A percentile compares a stretch with the other conserved stretches of the same genome.
phyloP scores from a whole-genome alignment of 2,888 invertebrate species.

The Marasmarcha lunaedactyla region DNA sequence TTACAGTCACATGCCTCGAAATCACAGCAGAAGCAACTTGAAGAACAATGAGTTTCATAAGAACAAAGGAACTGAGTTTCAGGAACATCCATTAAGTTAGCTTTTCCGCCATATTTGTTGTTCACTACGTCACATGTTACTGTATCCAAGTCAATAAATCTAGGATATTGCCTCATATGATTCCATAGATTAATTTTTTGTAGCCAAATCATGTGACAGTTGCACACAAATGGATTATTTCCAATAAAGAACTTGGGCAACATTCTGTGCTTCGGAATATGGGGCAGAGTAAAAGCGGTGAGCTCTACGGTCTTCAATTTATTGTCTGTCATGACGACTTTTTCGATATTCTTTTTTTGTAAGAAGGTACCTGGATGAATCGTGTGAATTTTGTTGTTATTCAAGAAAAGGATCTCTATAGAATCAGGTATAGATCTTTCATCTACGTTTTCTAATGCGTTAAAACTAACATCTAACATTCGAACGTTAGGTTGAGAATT shows the following conservation, averaged over 20 bases:
- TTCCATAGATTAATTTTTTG: conserved; percentile 82
- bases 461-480: conserved; percentile 83
- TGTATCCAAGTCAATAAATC: conserved; percentile 80
- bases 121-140: conserved; percentile 82
- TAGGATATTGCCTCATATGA: conserved; percentile 79
- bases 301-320: conserved; percentile 79
- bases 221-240: conserved; percentile 86
- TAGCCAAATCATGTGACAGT: conserved; percentile 90
- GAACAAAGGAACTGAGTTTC: conserved; percentile 84
- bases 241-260: conserved; percentile 84
- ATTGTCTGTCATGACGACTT: conserved; percentile 83
- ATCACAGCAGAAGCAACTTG: conserved; percentile 88
- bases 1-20: conserved; percentile 91
- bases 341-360: conserved; percentile 77
- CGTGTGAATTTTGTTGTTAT: conserved; percentile 80
- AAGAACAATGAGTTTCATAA: conserved; percentile 85
- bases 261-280: conserved; percentile 74
- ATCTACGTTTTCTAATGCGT: conserved; percentile 76
- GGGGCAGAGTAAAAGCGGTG: conserved; percentile 76
- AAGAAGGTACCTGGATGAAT: conserved; percentile 79
- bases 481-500: conserved; percentile 75
- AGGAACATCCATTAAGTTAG: conserved; percentile 76
- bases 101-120: conserved; percentile 73
- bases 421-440: conserved; percentile 80
- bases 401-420: conserved; percentile 79